Conservation (phyloP, 2,888 invertebrate genomes). For the Brachyopa scutellaris region DNA sequence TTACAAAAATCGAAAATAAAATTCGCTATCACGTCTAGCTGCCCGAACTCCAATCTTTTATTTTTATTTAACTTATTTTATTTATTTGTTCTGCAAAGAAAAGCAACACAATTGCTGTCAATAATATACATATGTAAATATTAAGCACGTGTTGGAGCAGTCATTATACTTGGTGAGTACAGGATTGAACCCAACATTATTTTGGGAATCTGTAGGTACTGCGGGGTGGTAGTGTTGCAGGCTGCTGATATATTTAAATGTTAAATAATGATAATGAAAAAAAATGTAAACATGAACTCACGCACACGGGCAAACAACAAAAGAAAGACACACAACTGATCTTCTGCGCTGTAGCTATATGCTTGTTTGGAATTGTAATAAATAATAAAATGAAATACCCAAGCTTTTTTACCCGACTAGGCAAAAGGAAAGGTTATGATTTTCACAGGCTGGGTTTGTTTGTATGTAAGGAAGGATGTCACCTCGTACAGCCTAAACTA, state of each 20-base stretch:
- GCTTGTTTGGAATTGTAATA: too few relatives aligned
- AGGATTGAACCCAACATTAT: not conserved
- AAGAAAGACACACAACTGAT: not conserved
- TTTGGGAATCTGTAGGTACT: not conserved
- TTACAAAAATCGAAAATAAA: too few relatives aligned
- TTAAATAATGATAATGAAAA: not conserved
- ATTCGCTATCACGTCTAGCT: too few relatives aligned
- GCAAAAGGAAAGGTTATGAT: too few relatives aligned
- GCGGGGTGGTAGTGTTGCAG: not conserved
- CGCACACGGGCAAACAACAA: not conserved
- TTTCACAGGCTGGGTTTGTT: too few relatives aligned
- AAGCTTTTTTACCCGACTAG: too few relatives aligned
- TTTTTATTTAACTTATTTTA: too few relatives aligned
- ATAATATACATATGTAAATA: not conserved
- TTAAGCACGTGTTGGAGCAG: conserved; percentile 1
- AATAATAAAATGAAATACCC: too few relatives aligned
- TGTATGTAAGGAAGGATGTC: too few relatives aligned
- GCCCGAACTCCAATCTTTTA: too few relatives aligned
- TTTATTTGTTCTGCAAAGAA: not conserved
- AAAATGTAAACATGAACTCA: not conserved
- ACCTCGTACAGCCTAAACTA: too few relatives aligned
- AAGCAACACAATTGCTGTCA: not conserved
- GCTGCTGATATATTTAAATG: not conserved
- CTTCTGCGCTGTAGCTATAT: too few relatives aligned
- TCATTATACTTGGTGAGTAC: not conserved